Conservation (phyloP, 2,888 invertebrate species). For the Nemurella pictetii region DNA sequence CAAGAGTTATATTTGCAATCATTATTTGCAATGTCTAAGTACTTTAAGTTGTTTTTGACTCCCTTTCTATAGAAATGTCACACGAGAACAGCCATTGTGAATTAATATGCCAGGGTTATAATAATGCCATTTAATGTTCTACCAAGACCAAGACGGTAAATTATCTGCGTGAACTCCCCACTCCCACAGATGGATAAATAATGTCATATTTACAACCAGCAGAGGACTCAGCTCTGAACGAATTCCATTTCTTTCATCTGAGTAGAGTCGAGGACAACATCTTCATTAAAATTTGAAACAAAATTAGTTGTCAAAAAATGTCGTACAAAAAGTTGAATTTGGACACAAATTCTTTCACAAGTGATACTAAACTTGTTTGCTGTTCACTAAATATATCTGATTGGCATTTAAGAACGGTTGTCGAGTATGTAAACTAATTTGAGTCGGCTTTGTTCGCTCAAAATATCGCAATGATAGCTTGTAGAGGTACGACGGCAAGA, state of each 20-base stretch:
- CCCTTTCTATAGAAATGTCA: too few species aligned
- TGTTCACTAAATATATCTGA: not conserved
- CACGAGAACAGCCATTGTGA: too few species aligned
- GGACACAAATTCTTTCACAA: not conserved
- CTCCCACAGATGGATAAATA: not conserved
- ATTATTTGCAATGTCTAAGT: too few species aligned
- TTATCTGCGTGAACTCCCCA: not conserved
- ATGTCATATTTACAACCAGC: not conserved
- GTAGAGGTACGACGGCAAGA: too few species aligned
- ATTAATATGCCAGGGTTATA: not conserved
- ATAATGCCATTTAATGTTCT: too few species aligned
- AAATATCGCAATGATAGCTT: too few species aligned
- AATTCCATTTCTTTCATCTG: not conserved
- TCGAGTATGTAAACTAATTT: too few species aligned
- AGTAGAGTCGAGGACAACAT: not conserved
- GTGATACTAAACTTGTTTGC: slow-evolving; percentile 1
- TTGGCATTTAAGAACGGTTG: not conserved
- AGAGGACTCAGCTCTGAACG: not conserved
- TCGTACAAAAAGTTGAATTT: not conserved
- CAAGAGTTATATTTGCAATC: too few species aligned
- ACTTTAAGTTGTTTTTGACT: too few species aligned
- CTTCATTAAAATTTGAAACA: not conserved
- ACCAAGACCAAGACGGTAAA: not conserved
- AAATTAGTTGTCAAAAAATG: not conserved
- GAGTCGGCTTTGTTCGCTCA: too few species aligned